Percentiles rank a stretch among this genome's conserved stretches.
Evolutionary conservation across 1,140 invertebrate species (phyloP).

Genomic region (Dryas iulia): DNA sequence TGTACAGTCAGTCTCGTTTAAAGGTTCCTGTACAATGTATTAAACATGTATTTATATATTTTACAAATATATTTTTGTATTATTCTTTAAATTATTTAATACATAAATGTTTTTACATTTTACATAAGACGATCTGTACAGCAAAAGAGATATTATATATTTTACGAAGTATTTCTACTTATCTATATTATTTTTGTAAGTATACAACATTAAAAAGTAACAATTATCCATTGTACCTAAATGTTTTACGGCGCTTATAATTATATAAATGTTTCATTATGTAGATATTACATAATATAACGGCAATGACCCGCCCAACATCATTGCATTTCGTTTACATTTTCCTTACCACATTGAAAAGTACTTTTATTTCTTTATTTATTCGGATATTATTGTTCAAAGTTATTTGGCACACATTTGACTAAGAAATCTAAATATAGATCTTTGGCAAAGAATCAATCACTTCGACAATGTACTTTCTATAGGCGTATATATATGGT

Average conservation of each 20-base stretch:
- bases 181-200: background rate
- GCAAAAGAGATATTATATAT: background rate
- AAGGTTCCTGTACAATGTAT: background rate
- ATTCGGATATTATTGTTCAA: conserved; percentile 11
- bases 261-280: conserved; percentile 1
- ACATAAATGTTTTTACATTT: background rate
- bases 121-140: background rate
- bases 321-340: conserved; percentile 9
- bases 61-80: background rate
- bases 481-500: conserved; percentile 18
- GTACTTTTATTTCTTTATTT: conserved; percentile 16
- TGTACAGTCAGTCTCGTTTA: background rate
- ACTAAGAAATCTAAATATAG: conserved; percentile 23
- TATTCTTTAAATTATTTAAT: background rate
- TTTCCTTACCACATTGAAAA: conserved; percentile 9
- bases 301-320: background rate
- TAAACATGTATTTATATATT: background rate
- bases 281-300: background rate
- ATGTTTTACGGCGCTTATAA: background rate
- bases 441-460: conserved; percentile 27
- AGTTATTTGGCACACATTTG: conserved; percentile 29
- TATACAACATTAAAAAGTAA: background rate
- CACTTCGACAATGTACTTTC: conserved; percentile 27
- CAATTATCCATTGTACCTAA: background rate
- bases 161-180: background rate